Evolutionary conservation across 2,888 invertebrate genomes (phyloP).

Genomic region (Cantharis lateralis): DNA sequence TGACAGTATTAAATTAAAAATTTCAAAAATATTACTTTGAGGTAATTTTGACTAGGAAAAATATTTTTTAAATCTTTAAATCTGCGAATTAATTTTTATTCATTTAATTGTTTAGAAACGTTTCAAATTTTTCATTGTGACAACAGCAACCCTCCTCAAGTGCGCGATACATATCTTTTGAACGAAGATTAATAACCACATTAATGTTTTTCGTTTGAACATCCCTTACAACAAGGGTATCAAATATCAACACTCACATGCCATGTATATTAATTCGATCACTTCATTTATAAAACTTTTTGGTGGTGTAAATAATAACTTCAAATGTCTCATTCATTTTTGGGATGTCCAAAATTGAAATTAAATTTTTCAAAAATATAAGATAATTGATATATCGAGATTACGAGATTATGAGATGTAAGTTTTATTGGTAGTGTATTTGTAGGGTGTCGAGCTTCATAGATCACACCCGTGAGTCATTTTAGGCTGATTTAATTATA

Average conservation of each 20-base stretch:
- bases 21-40: neutral
- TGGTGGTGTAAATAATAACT: neutral
- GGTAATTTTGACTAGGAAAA: neutral
- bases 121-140: neutral
- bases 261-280: slow-evolving; percentile 22
- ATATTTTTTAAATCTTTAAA: neutral
- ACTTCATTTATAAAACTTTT: slow-evolving; percentile 13
- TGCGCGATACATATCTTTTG: slow-evolving; percentile 9
- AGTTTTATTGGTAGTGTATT: neutral
- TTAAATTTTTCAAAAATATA: neutral
- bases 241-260: slow-evolving; percentile 18
- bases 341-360: neutral
- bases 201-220: slow-evolving; percentile 26
- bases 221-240: slow-evolving; percentile 29
- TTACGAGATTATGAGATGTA: neutral
- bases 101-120: neutral
- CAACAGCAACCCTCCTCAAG: slow-evolving; percentile 1
- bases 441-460: slow-evolving; percentile 43
- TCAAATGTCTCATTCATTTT: neutral
- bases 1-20: neutral
- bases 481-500: slow-evolving; percentile 43
- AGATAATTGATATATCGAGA: neutral
- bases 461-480: slow-evolving; percentile 45
- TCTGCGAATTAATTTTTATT: neutral
- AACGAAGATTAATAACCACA: slow-evolving; percentile 29